Percentiles rank a stretch among this genome's conserved stretches.
Evolutionary conservation across 2,888 invertebrate genomes (phyloP).

Genomic region (Cosmia trapezina): DNA sequence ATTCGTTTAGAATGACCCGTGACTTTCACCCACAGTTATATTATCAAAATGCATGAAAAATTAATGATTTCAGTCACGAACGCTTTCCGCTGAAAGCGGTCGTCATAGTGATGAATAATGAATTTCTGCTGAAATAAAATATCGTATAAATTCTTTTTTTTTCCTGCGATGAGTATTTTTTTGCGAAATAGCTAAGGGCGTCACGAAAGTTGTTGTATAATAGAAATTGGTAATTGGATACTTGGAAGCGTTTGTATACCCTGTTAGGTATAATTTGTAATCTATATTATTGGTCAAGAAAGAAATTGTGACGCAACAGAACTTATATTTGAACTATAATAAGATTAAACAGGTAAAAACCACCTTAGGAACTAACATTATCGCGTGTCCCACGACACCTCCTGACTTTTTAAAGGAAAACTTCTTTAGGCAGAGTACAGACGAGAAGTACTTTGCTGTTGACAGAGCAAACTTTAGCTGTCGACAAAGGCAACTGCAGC

Average conservation of each 20-base stretch:
- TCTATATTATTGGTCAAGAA: not conserved
- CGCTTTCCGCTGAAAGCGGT: constrained; percentile 66
- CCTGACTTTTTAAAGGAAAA: too few species aligned
- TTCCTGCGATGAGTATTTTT: constrained; percentile 42
- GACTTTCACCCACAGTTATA: constrained; percentile 57
- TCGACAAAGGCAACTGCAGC: too few species aligned
- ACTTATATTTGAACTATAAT: not conserved
- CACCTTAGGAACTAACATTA: not conserved
- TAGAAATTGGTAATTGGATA: constrained; percentile 39
- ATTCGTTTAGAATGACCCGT: constrained; percentile 55
- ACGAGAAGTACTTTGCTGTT: too few species aligned
- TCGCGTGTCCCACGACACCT: too few species aligned
- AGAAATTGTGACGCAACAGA: not conserved
- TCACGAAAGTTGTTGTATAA: constrained; percentile 17
- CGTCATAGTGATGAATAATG: constrained; percentile 62
- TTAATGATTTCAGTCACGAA: constrained; percentile 72
- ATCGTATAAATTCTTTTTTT: constrained; percentile 35
- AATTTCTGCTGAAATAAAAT: constrained; percentile 50
- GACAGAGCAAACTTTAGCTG: too few species aligned
- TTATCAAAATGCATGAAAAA: constrained; percentile 69
- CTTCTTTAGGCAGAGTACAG: too few species aligned
- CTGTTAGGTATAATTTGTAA: constrained; percentile 5
- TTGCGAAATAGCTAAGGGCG: constrained; percentile 28
- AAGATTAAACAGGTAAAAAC: not conserved
- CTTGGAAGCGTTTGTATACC: constrained; percentile 10